Base-by-base conservation (phyloP, 2,113 vertebrate species). In the Azemiops feae region DNA sequence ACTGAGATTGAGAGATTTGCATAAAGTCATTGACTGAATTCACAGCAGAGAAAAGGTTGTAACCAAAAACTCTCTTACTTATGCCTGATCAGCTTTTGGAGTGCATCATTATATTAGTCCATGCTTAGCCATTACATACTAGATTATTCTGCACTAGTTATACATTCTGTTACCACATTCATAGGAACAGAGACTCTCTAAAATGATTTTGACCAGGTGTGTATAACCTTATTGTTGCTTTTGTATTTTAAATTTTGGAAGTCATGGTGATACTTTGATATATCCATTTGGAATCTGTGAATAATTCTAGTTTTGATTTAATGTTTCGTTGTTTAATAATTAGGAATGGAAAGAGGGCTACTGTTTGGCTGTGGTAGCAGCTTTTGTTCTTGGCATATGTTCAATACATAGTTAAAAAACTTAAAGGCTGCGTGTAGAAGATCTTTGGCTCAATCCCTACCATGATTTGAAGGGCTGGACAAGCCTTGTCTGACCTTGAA, bases 341-440 rank as follows among this genome's bases (percentile, higher is more conserved):
- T 0, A 0, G 90, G 94, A 94, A 94, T 92, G 12, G n/a, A n/a
- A 43, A 12, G 86, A 18, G 88, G 94, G 92, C 91, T 94, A 43
- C 25, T 30, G 91, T 85, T 91, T 86, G 94, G 93, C 89, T 30
- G 1, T 0, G 93, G 91, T 88, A 88, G 30, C 11, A 45, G 16
- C 92, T 92, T 95, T 94, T 45, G 45, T 95, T 94, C 91, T 93
- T 95, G 53, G 69, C 12, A 10, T 55, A 1, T 85, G 53, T 27
- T 23, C 23, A 16, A 5, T 53, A n/a, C 30, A 16, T 23, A 53
- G 16, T 88, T n/a, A 27, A 12, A 52, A 53, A 53, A 53, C 52
- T 39, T n/a, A 55, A 34, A 52, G 52, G 4, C 22, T 88, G 87
- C 18, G 12, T 55, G 22, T 20, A 23, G 20, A 55, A 88, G 52